Evolutionary conservation across 2,888 invertebrate species (phyloP).

Genomic region (Cheilosia variabilis): DNA sequence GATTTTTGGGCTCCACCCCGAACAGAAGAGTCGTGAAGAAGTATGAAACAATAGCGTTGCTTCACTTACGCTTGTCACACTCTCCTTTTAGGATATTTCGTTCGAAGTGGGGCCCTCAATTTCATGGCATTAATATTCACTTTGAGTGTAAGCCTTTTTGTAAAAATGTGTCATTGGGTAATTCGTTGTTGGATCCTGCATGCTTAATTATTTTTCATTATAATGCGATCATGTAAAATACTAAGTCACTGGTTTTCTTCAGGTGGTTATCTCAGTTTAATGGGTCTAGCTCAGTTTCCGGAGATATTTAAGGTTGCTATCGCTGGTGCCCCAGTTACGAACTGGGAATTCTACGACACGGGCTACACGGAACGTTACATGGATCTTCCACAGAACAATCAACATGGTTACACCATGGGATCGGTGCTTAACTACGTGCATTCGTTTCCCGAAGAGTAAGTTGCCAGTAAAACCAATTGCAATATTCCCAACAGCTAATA

Average conservation of each 20-base stretch:
- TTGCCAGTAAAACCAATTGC: conserved; percentile 72
- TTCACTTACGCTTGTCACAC: too few species aligned
- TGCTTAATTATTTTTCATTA: too few species aligned
- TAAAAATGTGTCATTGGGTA: too few species aligned
- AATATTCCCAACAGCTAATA: neutral
- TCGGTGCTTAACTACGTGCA: conserved; percentile 93
- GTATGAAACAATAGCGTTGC: too few species aligned
- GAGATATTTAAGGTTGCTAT: conserved; percentile 97
- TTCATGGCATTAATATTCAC: too few species aligned
- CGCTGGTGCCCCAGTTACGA: conserved; percentile 98
- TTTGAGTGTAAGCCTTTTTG: too few species aligned
- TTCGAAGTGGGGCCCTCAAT: too few species aligned
- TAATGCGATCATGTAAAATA: too few species aligned
- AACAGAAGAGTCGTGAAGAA: too few species aligned
- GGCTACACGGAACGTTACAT: conserved; percentile 99
- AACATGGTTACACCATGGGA: conserved; percentile 91
- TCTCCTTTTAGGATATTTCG: too few species aligned
- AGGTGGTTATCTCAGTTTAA: conserved; percentile 97
- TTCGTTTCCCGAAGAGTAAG: conserved; percentile 95
- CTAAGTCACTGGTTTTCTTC: conserved; percentile 17
- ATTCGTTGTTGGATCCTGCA: too few species aligned
- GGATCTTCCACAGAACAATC: conserved; percentile 92
- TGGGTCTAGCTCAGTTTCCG: conserved; percentile 96
- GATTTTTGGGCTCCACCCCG: too few species aligned
- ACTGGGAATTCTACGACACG: conserved; percentile 98